Base-by-base conservation (phyloP, 2,888 invertebrate species). In the Dinocampus coccinellae region DNA sequence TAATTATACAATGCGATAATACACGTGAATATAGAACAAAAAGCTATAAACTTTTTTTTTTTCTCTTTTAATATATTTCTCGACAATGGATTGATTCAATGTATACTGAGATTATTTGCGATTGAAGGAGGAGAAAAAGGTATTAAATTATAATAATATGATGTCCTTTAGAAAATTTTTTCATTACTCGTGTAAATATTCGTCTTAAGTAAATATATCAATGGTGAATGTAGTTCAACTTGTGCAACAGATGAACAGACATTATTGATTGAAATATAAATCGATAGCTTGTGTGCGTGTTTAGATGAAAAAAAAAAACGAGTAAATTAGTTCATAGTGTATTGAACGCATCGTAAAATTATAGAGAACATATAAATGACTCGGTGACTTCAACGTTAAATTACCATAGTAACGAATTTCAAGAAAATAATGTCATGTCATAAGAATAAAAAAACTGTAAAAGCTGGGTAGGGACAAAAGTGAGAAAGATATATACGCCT, bases 231-330 rank as follows among this genome's bases (percentile, higher is more conserved):
- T 39, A 39, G 39, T 6, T 47, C 2, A 7, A 47, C 7, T 16
- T 24, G 24, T 22, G 34, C 65, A 65, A 65, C 55, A 65, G 36
- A 34, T 34, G 33, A 22, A 7, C 53, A 22, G 22, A 47, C 47
- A 55, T 22, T 39, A 62, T 62, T 42, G 39, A 39, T 11, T 24
- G 10, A 34, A 65, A 34, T 55, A 53, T 24, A 53, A 55, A 65
- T 65, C 65, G 52, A 65, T 65, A 65, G 22, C n/a, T 65, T 9
- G 36, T 20, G 55, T 34, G 55, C 29, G 24, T 36, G 29, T 3
- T 62, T 6, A 13, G n/a, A n/a, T 4, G 3, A 33, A 4, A 3
- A 6, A 3, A 47, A n/a, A 16, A 47, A 47, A 47, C 47, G 47
- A 2, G 16, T 20, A 7, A 39, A n/a, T n/a, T 20, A 7, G 16